A percentile compares a stretch with the other conserved stretches of the same genome.
Evolutionary conservation across 1,140 invertebrate species (phyloP).

Genomic region (Ceratina calcarata): DNA sequence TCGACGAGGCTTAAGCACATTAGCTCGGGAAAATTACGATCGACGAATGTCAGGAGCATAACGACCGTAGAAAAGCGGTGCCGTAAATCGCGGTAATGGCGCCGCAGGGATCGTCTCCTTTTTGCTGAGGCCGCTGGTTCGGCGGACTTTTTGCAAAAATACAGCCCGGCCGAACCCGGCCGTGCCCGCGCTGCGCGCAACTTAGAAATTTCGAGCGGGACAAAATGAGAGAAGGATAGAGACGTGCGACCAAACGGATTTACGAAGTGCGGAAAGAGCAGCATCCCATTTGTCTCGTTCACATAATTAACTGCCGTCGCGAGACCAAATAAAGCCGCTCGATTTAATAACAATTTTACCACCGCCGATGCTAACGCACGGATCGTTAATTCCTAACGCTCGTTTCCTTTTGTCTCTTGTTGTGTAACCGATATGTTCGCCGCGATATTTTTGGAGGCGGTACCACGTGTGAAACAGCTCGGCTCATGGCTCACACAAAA

Average conservation of each 20-base stretch:
- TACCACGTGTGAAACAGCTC: background rate
- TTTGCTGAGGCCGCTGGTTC: slow-evolving; percentile 32
- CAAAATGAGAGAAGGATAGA: too few relatives aligned
- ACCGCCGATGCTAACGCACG: background rate
- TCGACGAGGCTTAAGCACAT: slow-evolving; percentile 44
- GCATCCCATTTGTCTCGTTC: slow-evolving; percentile 48
- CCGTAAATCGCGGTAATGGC: slow-evolving; percentile 55
- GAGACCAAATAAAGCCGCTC: slow-evolving; percentile 41
- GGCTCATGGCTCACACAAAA: background rate
- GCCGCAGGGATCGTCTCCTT: slow-evolving; percentile 40
- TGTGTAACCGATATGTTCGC: slow-evolving; percentile 11
- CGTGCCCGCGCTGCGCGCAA: background rate
- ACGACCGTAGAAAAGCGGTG: slow-evolving; percentile 34
- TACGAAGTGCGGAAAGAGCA: slow-evolving; percentile 52
- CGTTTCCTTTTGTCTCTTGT: slow-evolving; percentile 1
- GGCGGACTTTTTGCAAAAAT: slow-evolving; percentile 25
- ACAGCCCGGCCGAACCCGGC: background rate
- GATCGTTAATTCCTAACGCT: background rate
- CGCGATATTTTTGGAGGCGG: slow-evolving; percentile 25
- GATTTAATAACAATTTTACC: slow-evolving; percentile 46
- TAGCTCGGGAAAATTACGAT: slow-evolving; percentile 53
- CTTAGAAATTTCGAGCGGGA: slow-evolving; percentile 37
- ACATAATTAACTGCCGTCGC: slow-evolving; percentile 49
- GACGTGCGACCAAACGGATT: slow-evolving; percentile 47
- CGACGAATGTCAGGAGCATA: slow-evolving; percentile 14